phyloP scores from a whole-genome alignment of 64 coral and sea anemone species.

The Stylophora pistillata region DNA sequence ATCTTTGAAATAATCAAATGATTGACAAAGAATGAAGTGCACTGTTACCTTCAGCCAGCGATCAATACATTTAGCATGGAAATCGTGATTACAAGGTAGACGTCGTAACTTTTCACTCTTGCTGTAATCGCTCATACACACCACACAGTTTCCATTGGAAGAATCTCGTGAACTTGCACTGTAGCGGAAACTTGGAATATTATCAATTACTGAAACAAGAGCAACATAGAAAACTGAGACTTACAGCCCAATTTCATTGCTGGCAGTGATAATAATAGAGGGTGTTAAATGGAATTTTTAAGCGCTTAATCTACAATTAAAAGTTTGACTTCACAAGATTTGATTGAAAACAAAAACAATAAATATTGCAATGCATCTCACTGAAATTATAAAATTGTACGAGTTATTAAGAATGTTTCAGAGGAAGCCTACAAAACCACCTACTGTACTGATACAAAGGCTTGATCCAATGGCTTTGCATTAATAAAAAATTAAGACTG shows the following conservation, averaged over 20 bases:
- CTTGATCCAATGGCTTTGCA: no score
- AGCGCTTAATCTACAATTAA: no score
- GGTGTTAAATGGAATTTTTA: no score
- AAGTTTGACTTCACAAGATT: no score
- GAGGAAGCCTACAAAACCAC: no score
- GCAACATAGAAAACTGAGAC: not conserved
- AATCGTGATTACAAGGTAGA: conserved; percentile 90
- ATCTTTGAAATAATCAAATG: not conserved
- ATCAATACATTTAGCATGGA: conserved; percentile 98
- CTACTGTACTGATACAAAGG: no score
- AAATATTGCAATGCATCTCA: no score
- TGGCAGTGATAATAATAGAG: no score
- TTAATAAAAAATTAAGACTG: no score
- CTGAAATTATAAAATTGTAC: no score
- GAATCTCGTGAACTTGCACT: conserved; percentile 85
- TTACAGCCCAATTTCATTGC: not conserved
- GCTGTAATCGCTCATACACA: conserved; percentile 96
- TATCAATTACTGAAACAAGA: conserved; percentile 75
- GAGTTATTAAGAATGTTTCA: no score
- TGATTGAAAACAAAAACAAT: no score
- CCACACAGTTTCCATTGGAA: conserved; percentile 89
- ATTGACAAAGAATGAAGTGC: not conserved
- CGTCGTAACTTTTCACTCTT: conserved; percentile 89
- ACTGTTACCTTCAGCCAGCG: conserved; percentile 92
- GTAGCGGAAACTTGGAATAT: conserved; percentile 89